Conservation (phyloP, 2,797 vertebrate species). For the Galaxias olidus region DNA sequence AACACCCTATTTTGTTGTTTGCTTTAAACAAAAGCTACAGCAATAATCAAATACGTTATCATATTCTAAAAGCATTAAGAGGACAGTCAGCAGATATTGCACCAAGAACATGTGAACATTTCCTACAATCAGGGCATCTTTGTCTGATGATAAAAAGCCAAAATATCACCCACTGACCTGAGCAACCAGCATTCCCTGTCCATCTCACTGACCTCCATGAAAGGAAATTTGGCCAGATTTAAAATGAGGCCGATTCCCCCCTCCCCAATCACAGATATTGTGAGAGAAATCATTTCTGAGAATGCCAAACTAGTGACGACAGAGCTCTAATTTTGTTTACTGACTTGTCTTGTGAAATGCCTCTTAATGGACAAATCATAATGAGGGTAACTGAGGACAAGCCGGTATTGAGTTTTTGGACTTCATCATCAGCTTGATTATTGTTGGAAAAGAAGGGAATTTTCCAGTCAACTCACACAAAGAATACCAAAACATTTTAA, state of each 20-base stretch:
- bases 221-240: constrained; percentile 15
- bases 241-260: constrained; percentile 2
- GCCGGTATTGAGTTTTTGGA: neutral
- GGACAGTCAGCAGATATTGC: too few species aligned
- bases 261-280: constrained; percentile 8
- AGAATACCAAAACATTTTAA: too few species aligned
- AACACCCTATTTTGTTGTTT: too few species aligned
- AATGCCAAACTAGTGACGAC: neutral
- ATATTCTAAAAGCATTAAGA: too few species aligned
- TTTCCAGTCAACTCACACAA: too few species aligned
- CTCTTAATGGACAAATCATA: neutral
- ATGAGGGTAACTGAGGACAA: neutral
- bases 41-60: too few species aligned
- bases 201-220: constrained; percentile 11
- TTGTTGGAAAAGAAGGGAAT: too few species aligned
- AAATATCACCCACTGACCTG: constrained; percentile 40
- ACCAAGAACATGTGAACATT: too few species aligned
- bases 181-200: constrained; percentile 16
- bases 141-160: constrained; percentile 36
- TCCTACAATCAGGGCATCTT: constrained; percentile 30
- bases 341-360: neutral
- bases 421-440: too few species aligned
- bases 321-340: constrained; percentile 3
- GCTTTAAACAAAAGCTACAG: too few species aligned
- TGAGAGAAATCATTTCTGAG: constrained; percentile 17